These are phyloP conservation scores for Euschistus heros DNA, from an alignment of 1,140 invertebrate species.

Conservation along the genomic window DNA sequence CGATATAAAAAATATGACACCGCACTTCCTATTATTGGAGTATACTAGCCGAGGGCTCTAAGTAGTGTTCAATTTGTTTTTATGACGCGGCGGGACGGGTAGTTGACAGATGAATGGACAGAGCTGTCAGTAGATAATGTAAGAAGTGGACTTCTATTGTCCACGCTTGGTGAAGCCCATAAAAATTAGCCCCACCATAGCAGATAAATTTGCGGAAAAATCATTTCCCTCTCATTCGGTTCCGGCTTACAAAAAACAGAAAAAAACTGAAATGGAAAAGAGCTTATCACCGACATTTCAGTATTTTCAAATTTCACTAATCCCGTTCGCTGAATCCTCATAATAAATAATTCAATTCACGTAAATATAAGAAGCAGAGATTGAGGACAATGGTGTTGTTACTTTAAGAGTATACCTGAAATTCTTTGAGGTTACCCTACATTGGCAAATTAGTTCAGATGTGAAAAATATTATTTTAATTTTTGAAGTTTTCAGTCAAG, in stretches of 20 bases:
- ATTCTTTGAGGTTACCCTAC: too few species aligned
- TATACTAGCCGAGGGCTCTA: conserved; percentile 18
- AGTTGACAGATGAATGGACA: conserved; percentile 8
- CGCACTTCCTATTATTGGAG: conserved; percentile 12
- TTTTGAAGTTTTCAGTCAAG: too few species aligned
- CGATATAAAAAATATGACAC: conserved; percentile 15
- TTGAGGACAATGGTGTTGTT: too few species aligned
- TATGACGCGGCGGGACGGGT: not conserved
- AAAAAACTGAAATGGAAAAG: not conserved
- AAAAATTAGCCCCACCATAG: conserved; percentile 9
- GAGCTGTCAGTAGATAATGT: conserved; percentile 7
- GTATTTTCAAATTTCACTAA: too few species aligned
- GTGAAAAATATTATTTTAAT: too few species aligned
- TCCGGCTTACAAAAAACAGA: conserved; percentile 9
- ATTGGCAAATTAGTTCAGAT: too few species aligned
- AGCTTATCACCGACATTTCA: not conserved
- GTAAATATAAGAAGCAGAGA: too few species aligned
- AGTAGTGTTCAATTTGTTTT: conserved; percentile 19
- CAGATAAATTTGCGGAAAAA: conserved; percentile 13
- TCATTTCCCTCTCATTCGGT: conserved; percentile 12
- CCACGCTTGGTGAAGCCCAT: conserved; percentile 8
- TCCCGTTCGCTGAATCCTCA: too few species aligned
- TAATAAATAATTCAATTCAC: too few species aligned
- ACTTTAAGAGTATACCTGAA: too few species aligned
- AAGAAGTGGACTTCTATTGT: conserved; percentile 7